Conservation (phyloP, 2,888 invertebrate species). For the Pheosia tremula region DNA sequence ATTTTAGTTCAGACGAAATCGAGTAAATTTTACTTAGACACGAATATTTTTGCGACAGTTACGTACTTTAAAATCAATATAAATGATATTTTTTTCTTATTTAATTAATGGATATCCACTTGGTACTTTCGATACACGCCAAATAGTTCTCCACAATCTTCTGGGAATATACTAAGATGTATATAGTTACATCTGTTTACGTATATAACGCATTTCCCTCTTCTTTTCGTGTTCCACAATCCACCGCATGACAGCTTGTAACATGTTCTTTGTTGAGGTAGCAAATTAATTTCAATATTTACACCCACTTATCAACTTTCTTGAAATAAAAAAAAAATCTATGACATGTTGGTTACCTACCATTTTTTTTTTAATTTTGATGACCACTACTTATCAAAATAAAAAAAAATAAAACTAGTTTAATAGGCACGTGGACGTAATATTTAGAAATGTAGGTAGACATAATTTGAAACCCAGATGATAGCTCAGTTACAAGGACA, state of each 20-base stretch:
- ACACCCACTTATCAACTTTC: neutral
- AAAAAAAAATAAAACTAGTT: neutral
- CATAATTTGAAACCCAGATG: neutral
- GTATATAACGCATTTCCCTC: constrained; percentile 8
- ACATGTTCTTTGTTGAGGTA: constrained; percentile 14
- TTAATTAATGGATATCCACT: too few relatives aligned
- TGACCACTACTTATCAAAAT: too few relatives aligned
- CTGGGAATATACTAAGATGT: too few relatives aligned
- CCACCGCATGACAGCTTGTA: constrained; percentile 14
- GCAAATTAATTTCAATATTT: neutral
- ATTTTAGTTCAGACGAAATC: neutral
- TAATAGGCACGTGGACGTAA: neutral
- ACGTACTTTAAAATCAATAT: too few relatives aligned
- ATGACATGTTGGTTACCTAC: neutral
- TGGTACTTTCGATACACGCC: too few relatives aligned
- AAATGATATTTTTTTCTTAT: too few relatives aligned
- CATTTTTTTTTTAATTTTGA: too few relatives aligned
- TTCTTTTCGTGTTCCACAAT: constrained; percentile 13
- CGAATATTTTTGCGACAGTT: too few relatives aligned
- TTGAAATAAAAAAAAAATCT: neutral
- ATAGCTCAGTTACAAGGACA: neutral
- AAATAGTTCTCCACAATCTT: too few relatives aligned
- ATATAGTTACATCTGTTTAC: neutral
- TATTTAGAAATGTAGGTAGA: neutral
- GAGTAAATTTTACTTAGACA: neutral